Conservation (phyloP, 2,888 invertebrate species). For the Eurytoma californica region DNA sequence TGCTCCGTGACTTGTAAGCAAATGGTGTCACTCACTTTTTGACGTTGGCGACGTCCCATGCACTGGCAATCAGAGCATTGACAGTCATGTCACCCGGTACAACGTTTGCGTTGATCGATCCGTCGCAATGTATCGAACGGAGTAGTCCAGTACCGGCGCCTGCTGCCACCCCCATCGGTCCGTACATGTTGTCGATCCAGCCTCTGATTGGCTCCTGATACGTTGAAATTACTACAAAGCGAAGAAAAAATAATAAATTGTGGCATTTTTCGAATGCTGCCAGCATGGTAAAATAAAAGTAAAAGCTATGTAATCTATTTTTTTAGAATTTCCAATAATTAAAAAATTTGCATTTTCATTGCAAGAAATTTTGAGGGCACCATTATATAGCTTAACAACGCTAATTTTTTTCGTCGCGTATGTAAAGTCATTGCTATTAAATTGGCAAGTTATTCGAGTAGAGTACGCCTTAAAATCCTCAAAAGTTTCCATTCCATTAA, state of each 20-base stretch:
- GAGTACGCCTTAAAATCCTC: no score
- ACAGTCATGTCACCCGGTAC: slow-evolving; percentile 90
- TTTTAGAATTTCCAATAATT: no score
- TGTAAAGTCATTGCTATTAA: no score
- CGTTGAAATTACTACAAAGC: slow-evolving; percentile 78
- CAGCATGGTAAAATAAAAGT: no score
- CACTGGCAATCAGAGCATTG: slow-evolving; percentile 87
- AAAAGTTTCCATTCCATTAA: no score
- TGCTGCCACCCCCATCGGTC: slow-evolving; percentile 86
- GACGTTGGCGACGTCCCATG: slow-evolving; percentile 81
- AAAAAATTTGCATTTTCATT: no score
- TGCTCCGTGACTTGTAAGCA: no score
- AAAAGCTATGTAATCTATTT: no score
- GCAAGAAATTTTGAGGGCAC: no score
- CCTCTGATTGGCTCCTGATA: slow-evolving; percentile 86
- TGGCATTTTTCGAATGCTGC: not conserved
- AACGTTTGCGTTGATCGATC: slow-evolving; percentile 84
- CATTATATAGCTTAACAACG: no score
- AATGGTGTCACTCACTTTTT: slow-evolving; percentile 60
- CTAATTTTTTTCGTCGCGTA: no score
- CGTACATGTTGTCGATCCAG: slow-evolving; percentile 95
- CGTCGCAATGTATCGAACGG: slow-evolving; percentile 84
- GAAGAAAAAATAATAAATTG: not conserved
- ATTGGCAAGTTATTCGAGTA: no score
- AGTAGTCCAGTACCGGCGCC: slow-evolving; percentile 88